Conservation (phyloP, 2,797 vertebrate genomes). For the Sebastes nivosus region DNA sequence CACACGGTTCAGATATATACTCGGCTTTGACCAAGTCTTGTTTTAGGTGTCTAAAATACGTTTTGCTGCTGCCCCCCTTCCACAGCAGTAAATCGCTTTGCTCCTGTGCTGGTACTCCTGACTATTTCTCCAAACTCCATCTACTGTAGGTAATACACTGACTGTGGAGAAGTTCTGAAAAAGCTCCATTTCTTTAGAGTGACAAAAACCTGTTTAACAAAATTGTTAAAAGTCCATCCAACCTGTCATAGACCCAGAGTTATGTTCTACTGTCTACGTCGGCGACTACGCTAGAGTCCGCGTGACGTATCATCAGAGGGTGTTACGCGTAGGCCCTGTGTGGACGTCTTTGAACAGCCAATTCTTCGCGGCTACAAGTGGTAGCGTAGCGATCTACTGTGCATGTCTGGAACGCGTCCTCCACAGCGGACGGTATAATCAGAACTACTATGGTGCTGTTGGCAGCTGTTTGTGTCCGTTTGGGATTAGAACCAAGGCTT, state of each 20-base stretch:
- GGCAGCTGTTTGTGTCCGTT: not conserved
- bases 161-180: too few relatives aligned
- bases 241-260: not conserved
- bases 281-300: rapidly evolving
- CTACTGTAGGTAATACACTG: too few relatives aligned
- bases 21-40: too few relatives aligned
- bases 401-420: not conserved
- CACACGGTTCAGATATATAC: too few relatives aligned
- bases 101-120: too few relatives aligned
- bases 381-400: not conserved
- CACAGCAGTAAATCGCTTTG: too few relatives aligned
- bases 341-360: too few relatives aligned
- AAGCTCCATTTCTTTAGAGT: not conserved
- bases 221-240: not conserved
- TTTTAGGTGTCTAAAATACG: too few relatives aligned
- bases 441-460: not conserved
- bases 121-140: too few relatives aligned
- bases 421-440: not conserved
- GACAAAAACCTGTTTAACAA: not conserved
- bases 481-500: too few relatives aligned
- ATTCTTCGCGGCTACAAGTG: not conserved
- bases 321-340: not conserved
- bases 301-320: not conserved
- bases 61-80: too few relatives aligned
- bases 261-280: too few relatives aligned